Base-by-base conservation (phyloP, 1,140 invertebrate species). In the Onthophagus taurus region DNA sequence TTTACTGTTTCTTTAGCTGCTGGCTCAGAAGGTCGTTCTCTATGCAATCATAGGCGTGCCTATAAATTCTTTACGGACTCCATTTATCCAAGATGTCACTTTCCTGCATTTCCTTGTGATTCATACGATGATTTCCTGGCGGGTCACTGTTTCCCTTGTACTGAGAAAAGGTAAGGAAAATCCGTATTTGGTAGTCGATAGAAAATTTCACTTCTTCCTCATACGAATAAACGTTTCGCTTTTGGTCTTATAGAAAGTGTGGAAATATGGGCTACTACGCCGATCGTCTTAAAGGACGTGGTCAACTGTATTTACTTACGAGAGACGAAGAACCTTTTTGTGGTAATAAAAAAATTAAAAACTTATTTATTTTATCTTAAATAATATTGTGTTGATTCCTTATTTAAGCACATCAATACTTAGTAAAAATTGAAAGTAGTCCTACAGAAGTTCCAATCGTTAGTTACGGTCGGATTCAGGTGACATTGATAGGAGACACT, bases 191-290 rank as follows among this genome's bases (percentile, higher is more conserved):
- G n/a, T n/a, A n/a, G n/a, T 18, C 14, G 7, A 7, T 19, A 7
- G 35, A 19, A 11, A 37, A 34, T 31, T 37, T 1, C n/a, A 37
- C 37, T 44, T 5, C 16, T 30, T 17, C 23, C 20, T n/a, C 16
- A 14, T 29, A 16, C 21, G 4, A 29, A 20, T 4, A 9, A 9
- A 12, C 3, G 12, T 4, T 13, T 2, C 13, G 12, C 14, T 20
- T 9, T 43, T 12, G n/a, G 17, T 50, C 48, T 50, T 53, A 55
- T 52, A 44, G 53, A 33, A 44, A 61, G 2, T 95, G 91, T 61
- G 86, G 86, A 9, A 84, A 87, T 57, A 95, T 97, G 91, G 92
- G 92, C 1, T 95, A 90, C 67, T 91, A 92, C 62, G 88, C 91
- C 2, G 83, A 93, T 62, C 66, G 77, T 5, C 84, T 84, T 0